A percentile compares a stretch with the other conserved stretches of the same genome.
Evolutionary conservation across 2,113 vertebrate genomes (phyloP).

Genomic region (Orycteropus afer): DNA sequence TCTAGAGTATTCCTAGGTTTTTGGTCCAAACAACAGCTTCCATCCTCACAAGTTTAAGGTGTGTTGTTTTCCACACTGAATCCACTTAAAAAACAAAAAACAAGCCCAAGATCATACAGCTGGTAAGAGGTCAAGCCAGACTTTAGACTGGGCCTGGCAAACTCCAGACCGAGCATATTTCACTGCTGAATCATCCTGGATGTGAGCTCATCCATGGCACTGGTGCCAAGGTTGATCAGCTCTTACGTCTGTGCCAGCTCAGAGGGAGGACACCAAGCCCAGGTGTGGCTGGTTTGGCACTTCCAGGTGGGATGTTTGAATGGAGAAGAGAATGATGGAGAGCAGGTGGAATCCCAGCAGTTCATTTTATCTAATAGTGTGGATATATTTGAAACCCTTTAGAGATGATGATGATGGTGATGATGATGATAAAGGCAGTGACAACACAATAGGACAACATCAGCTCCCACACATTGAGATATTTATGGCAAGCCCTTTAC

Average conservation of each 20-base stretch:
- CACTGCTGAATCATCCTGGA: not conserved
- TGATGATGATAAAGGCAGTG: rapidly evolving
- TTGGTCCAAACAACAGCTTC: not conserved
- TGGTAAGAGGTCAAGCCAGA: not conserved
- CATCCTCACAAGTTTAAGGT: not conserved
- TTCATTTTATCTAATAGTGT: not conserved
- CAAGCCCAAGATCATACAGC: too few species aligned
- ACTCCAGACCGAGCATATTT: not conserved
- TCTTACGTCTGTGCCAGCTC: not conserved
- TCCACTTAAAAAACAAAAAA: not conserved
- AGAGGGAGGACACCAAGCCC: rapidly evolving
- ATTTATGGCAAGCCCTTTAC: not conserved
- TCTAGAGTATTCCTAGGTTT: not conserved
- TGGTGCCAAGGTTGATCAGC: not conserved
- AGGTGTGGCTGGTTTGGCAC: too few species aligned
- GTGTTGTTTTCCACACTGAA: not conserved
- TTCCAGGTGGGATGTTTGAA: not conserved
- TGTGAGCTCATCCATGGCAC: not conserved
- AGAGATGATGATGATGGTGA: not conserved
- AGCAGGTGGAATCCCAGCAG: not conserved
- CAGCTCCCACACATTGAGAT: not conserved
- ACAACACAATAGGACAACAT: not conserved
- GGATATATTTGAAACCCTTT: not conserved
- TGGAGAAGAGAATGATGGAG: not conserved
- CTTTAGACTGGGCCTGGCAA: not conserved